Percentiles rank a stretch among this genome's conserved stretches.
Evolutionary conservation across 2,888 invertebrate genomes (phyloP).

Genomic region (Limnephilus auricula): DNA sequence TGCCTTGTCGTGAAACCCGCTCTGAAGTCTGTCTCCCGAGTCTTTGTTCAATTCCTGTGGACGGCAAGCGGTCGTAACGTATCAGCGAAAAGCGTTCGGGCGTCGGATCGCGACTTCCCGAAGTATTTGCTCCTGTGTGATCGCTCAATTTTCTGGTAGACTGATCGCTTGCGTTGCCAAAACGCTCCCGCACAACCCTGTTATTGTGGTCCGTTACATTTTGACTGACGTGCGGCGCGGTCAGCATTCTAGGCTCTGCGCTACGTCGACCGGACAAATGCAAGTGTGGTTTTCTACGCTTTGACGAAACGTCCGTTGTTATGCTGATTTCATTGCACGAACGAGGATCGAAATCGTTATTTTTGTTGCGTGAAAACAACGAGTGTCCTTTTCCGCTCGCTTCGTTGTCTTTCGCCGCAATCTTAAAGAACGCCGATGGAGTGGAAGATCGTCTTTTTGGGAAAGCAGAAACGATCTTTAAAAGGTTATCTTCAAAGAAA

Average conservation of each 20-base stretch:
- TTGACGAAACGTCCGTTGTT: slow-evolving; percentile 36
- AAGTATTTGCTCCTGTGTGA: neutral
- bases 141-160: neutral
- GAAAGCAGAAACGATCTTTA: slow-evolving; percentile 70
- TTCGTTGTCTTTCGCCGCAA: slow-evolving; percentile 52
- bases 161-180: neutral
- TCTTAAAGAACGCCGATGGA: slow-evolving; percentile 68
- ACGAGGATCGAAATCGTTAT: neutral
- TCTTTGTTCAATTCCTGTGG: slow-evolving; percentile 70
- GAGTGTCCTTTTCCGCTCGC: slow-evolving; percentile 26
- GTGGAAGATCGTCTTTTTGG: slow-evolving; percentile 73
- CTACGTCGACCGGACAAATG: slow-evolving; percentile 61
- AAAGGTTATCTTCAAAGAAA: slow-evolving; percentile 70
- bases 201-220: neutral
- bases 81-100: slow-evolving; percentile 73
- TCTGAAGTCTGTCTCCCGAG: slow-evolving; percentile 70
- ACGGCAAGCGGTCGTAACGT: slow-evolving; percentile 73
- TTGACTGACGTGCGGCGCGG: neutral
- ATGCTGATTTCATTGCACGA: slow-evolving; percentile 58
- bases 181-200: neutral
- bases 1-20: slow-evolving; percentile 70
- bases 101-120: slow-evolving; percentile 39
- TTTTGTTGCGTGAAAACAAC: slow-evolving; percentile 44
- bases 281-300: slow-evolving; percentile 27
- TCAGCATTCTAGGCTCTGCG: slow-evolving; percentile 64